Evolutionary conservation across 2,113 vertebrate genomes (phyloP), one percentile per base, ranked within the genome.

Genomic region (Brachyhypopomus gauderio): DNA sequence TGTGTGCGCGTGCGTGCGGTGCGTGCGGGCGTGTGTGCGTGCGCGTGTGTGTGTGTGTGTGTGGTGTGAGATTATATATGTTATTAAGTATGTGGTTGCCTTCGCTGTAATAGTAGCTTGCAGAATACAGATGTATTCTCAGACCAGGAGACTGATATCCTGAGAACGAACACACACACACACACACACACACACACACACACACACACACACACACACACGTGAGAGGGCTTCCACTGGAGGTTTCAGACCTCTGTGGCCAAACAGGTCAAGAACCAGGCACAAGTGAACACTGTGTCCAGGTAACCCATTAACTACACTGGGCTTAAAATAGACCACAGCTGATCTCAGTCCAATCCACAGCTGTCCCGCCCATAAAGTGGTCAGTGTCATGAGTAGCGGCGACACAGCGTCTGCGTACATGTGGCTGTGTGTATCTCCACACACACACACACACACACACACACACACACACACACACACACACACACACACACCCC

Each of bases 1-100:
- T 52, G 69, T 72, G 12, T 64, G 4, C 27, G 52, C 48, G 14
- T 63, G 5, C 38, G 38, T 38, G 38, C 3, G 7, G 38, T 38
- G 3, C 19, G 16, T 34, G 48, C 59, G 67, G 64, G 12, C 55
- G 4, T 41, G 52, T 60, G 12, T 63, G 5, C n/a, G 3, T 79
- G 41, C 64, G 41, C 34, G 45, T 48, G 45, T 48, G 45, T 48
- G 45, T 48, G 45, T 48, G 45, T 48, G 45, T 48, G 45, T 11
- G 4, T 48, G 45, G 22, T 34, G 30, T 67, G 62, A 75, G 60
- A 58, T 22, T 73, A 52, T 72, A n/a, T 30, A 27, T 27, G 16
- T 22, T 84, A 83, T 86, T 89, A 79, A 85, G 55, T 55, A 77
- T 25, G 38, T 78, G 17, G 41, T 79, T 5, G 20, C 79, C 34